A percentile compares a stretch with the other conserved stretches of the same genome.
phyloP scores from a whole-genome alignment of 2,888 invertebrate genomes.

The Athalia circularis region DNA sequence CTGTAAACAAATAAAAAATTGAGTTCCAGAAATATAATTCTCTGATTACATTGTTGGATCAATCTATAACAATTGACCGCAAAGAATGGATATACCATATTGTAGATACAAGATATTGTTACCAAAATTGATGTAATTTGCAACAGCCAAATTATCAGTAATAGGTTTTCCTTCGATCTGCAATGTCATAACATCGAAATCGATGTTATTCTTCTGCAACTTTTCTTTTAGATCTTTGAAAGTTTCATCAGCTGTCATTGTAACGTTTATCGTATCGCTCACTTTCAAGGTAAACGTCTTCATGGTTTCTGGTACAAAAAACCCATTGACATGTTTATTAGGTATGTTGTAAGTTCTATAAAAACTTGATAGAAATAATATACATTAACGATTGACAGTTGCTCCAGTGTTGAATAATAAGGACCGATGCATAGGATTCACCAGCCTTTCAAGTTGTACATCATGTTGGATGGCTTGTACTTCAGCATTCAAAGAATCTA shows the following conservation, averaged over 20 bases:
- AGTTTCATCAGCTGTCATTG: conserved; percentile 19
- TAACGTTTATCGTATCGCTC: conserved; percentile 21
- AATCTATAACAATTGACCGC: no score
- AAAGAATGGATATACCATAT: no score
- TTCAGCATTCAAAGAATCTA: no score
- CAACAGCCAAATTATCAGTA: conserved; percentile 26
- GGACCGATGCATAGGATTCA: no score
- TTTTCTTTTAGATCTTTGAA: conserved; percentile 36
- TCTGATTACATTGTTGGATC: no score
- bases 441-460: no score
- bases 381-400: no score
- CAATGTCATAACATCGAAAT: conserved; percentile 31
- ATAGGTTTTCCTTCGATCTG: conserved; percentile 24
- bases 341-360: no score
- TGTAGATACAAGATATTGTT: not conserved
- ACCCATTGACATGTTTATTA: conserved; percentile 50
- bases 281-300: conserved; percentile 38
- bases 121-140: conserved; percentile 32
- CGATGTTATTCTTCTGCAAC: conserved; percentile 1
- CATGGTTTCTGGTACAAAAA: conserved; percentile 1
- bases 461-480: no score
- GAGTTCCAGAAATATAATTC: no score
- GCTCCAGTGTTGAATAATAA: no score
- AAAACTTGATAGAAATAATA: no score
- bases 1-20: not conserved